A percentile compares a stretch with the other conserved stretches of the same genome.
phyloP scores from a whole-genome alignment of 2,797 vertebrate genomes.

The Fundulus diaphanus region DNA sequence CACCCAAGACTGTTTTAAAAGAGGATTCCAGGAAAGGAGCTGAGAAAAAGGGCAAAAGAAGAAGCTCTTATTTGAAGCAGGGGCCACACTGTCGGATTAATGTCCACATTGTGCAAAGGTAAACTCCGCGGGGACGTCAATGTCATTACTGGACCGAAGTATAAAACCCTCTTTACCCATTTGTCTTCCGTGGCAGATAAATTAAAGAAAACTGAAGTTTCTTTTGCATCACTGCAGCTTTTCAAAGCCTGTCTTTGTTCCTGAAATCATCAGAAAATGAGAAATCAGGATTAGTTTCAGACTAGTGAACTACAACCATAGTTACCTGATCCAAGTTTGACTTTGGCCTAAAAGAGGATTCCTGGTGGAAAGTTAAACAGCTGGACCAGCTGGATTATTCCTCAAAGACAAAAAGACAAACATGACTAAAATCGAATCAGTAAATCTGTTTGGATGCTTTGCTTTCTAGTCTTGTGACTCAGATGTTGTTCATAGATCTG shows the following conservation, averaged over 20 bases:
- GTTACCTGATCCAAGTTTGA: neutral
- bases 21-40: conserved; percentile 30
- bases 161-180: neutral
- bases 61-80: neutral
- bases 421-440: neutral
- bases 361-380: too few species aligned
- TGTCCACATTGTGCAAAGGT: neutral
- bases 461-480: too few species aligned
- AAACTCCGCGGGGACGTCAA: conserved; percentile 19
- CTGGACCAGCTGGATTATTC: neutral
- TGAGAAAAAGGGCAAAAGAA: conserved; percentile 16
- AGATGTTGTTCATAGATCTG: too few species aligned
- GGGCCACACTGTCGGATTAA: conserved; percentile 29
- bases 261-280: neutral
- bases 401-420: neutral
- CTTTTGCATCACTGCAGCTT: neutral
- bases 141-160: conserved; percentile 13
- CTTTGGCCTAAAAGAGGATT: neutral
- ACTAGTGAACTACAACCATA: neutral
- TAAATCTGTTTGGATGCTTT: too few species aligned
- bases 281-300: neutral
- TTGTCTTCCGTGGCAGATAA: neutral
- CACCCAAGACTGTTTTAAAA: conserved; percentile 37
- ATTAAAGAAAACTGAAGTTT: neutral
- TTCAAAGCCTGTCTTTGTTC: neutral